phyloP scores from a whole-genome alignment of 2,888 invertebrate species.

The Phengaris alcon region DNA sequence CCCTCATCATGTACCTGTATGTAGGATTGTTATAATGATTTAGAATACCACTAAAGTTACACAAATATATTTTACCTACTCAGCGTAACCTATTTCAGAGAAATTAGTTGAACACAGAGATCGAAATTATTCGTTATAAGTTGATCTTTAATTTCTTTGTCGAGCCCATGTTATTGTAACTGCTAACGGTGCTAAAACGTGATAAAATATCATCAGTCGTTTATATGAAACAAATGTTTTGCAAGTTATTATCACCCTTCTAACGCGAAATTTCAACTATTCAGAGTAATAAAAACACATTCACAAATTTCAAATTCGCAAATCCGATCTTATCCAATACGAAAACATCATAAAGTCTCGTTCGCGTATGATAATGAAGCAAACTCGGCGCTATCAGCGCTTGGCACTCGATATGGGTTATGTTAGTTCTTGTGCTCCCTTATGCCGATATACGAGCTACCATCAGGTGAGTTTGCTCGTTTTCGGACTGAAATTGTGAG shows the following conservation, averaged over 20 bases:
- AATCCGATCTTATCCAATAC: constrained; percentile 22
- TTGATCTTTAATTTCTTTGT: not conserved
- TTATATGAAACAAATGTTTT: not conserved
- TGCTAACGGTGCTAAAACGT: no score
- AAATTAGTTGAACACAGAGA: no score
- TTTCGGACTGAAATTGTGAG: not conserved
- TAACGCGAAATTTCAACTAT: not conserved
- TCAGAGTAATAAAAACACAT: constrained; percentile 4
- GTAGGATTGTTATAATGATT: no score
- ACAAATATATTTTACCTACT: no score
- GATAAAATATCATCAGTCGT: not conserved
- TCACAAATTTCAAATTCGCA: constrained; percentile 11
- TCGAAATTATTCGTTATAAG: no score
- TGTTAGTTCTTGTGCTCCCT: not conserved
- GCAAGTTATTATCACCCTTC: not conserved
- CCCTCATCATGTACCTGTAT: no score
- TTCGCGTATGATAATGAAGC: constrained; percentile 25
- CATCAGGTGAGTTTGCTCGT: not conserved
- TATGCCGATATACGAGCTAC: not conserved
- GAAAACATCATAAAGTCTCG: constrained; percentile 26
- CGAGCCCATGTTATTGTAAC: not conserved
- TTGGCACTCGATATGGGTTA: constrained; percentile 13
- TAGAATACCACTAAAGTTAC: no score
- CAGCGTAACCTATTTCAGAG: no score
- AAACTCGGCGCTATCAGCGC: constrained; percentile 20